Percentiles rank a stretch among this genome's conserved stretches.
phyloP scores from a whole-genome alignment of 2,888 invertebrate genomes.

The Nephrotoma appendiculata region DNA sequence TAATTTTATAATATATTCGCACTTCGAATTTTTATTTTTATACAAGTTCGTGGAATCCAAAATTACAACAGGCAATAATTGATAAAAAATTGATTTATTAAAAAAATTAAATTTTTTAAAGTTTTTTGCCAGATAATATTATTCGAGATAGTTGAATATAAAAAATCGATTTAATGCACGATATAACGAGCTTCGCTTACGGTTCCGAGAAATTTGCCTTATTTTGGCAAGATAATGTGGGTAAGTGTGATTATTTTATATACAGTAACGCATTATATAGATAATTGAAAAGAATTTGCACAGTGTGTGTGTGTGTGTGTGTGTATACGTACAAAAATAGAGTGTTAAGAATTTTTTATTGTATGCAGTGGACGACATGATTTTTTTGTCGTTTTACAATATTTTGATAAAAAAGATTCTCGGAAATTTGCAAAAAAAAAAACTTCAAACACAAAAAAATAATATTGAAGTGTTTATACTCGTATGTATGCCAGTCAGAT shows the following conservation, averaged over 20 bases:
- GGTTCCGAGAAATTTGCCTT: neutral
- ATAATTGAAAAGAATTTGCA: neutral
- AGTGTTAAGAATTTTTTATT: neutral
- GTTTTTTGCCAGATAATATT: neutral
- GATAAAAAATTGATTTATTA: neutral
- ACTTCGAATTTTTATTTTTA: neutral
- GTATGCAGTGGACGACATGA: too few relatives aligned
- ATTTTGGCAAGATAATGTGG: neutral
- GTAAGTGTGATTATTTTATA: neutral
- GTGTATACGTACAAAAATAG: neutral
- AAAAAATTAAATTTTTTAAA: neutral
- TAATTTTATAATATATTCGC: neutral
- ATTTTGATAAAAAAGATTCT: neutral
- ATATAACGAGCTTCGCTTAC: neutral
- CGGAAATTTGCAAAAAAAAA: neutral
- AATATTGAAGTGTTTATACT: neutral
- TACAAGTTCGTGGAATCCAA: neutral
- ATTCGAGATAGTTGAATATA: neutral
- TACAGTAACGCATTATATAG: neutral
- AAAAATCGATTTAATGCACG: neutral
- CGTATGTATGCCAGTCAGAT: neutral
- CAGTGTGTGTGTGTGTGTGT: too few relatives aligned
- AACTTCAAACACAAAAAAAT: neutral
- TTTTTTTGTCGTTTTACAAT: neutral
- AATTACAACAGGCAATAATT: neutral